Base-by-base conservation (phyloP, 2,113 vertebrate genomes). In the Sinosuthora webbiana region DNA sequence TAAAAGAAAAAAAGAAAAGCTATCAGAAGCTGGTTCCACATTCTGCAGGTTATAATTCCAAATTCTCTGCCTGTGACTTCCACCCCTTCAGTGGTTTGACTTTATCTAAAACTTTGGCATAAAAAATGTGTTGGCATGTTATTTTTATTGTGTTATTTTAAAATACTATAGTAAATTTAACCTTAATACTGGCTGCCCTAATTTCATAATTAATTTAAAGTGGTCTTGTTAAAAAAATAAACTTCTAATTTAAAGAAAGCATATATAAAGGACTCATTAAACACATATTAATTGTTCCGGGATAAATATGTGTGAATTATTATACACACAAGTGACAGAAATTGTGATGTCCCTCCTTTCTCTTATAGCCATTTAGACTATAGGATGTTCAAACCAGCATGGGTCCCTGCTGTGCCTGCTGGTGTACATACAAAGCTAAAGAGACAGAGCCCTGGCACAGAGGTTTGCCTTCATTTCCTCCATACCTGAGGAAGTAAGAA, bases 121-220 rank as follows among this genome's bases (percentile, higher is more conserved):
- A 22, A 70, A 77, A 94, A 75, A n/a, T 4, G 4, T 47, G 33
- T 39, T 39, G 55, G 41, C 39, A 31, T 1, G 1, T 47, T 63
- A 78, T 35, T 94, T 92, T 95, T 90, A 89, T 64, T 87, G 25
- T 92, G 60, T 83, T 93, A 78, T 95, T 90, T 89, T 92, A 92
- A 77, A 91, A 79, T 42, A 53, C 12, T 76, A 41, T 7, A 70
- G 47, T 78, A 89, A 90, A 86, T 83, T 67, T 87, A 93, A 78
- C 55, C 30, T 77, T 88, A 86, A 52, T 74, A 75, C 30, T 11
- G 21, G 30, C 76, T 87, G 68, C 42, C 62, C n/a, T 80, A 52
- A 52, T 94, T 90, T 67, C 24, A 64, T 64, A 75, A 65, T 71
- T 90, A 71, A 70, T 82, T 87, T 90, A 82, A 91, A 81, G 44